A percentile compares a stretch with the other conserved stretches of the same genome.
Conservation (phyloP, 2,797 vertebrate species). For the Sylvilagus floridanus region DNA sequence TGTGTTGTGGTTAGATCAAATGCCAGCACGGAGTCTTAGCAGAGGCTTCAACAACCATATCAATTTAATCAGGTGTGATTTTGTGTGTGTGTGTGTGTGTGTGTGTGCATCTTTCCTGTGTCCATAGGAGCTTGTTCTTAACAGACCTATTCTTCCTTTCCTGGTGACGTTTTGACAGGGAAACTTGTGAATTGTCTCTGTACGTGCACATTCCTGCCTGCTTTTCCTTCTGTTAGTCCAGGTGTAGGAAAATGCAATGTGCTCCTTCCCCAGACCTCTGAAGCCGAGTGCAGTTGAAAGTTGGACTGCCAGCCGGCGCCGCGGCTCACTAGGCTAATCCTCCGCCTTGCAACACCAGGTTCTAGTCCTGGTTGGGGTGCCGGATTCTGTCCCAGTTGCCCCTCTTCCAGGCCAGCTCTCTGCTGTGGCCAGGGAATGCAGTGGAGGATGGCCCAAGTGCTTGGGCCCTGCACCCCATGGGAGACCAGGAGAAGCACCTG, state of each 20-base stretch:
- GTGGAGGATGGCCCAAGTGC: no score
- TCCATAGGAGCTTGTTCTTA: neutral
- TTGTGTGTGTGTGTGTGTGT: no score
- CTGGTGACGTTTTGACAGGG: neutral
- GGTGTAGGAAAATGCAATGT: accelerated
- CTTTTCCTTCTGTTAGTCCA: neutral
- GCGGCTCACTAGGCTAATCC: no score
- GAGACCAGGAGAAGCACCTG: no score
- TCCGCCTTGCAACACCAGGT: no score
- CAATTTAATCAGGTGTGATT: slow-evolving; percentile 95
- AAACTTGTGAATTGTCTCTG: neutral
- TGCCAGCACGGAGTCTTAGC: slow-evolving; percentile 96
- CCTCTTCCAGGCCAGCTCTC: no score
- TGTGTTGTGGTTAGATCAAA: slow-evolving; percentile 98
- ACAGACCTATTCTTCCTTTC: neutral
- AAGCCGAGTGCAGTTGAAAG: neutral
- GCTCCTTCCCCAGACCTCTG: neutral
- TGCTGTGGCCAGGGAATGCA: no score
- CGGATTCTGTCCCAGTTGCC: no score
- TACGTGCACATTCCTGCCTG: accelerated
- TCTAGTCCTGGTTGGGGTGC: no score
- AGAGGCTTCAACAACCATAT: slow-evolving; percentile 99
- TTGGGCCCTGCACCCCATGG: no score
- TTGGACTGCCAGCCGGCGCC: neutral
- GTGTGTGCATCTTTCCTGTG: neutral